Conservation (phyloP, 2,113 vertebrate species). For the Psephotus haematonotus region DNA sequence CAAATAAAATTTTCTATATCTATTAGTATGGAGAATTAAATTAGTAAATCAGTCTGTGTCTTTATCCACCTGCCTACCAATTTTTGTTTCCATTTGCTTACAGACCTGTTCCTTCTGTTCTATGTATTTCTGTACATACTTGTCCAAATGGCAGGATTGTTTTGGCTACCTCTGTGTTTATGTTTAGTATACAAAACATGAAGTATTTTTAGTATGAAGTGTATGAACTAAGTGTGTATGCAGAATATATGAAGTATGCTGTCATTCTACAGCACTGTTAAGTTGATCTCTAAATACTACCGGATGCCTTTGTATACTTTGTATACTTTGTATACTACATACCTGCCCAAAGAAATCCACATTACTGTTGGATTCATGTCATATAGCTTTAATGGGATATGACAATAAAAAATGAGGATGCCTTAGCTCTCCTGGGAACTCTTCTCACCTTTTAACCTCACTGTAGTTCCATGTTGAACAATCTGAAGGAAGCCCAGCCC, state of each 20-base stretch:
- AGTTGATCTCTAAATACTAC: background rate
- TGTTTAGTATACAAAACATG: background rate
- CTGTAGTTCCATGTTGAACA: background rate
- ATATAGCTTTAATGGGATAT: background rate
- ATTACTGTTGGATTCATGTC: background rate
- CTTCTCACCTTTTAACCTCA: slow-evolving; percentile 1
- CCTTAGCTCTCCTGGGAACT: background rate
- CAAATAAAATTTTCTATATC: background rate
- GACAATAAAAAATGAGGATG: slow-evolving; percentile 18
- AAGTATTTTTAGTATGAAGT: background rate
- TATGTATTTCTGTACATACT: background rate
- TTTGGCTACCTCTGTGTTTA: background rate
- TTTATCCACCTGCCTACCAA: background rate
- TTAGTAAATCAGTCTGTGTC: background rate
- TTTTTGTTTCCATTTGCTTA: background rate
- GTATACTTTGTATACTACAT: no score
- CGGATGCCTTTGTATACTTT: background rate
- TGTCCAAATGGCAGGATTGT: background rate
- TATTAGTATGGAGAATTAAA: background rate
- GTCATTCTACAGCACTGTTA: background rate
- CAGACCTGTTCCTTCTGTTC: background rate
- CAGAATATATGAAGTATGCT: background rate
- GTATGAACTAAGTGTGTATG: background rate
- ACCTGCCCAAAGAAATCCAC: background rate
- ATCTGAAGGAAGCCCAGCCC: background rate